Evolutionary conservation across 2,888 invertebrate species (phyloP).

Genomic region (Cabera pusaria): DNA sequence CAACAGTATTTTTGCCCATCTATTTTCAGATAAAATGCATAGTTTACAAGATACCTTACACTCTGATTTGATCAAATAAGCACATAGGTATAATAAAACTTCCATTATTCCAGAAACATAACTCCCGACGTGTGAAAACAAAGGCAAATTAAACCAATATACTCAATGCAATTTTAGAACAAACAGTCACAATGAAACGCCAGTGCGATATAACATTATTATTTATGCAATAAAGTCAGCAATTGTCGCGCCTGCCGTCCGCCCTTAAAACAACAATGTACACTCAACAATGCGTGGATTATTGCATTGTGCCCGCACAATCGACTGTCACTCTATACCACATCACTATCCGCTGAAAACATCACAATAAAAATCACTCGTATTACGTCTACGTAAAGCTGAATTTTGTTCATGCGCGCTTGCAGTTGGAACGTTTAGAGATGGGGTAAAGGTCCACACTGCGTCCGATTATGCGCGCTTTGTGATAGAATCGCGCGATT

Average conservation of each 20-base stretch:
- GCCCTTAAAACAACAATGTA: constrained; percentile 84
- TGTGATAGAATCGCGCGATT: constrained; percentile 81
- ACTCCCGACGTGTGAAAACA: too few species aligned
- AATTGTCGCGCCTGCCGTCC: constrained; percentile 75
- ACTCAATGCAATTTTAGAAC: constrained; percentile 53
- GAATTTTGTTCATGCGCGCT: constrained; percentile 26
- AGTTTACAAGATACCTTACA: too few species aligned
- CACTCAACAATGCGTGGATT: constrained; percentile 81
- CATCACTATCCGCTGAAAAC: constrained; percentile 50
- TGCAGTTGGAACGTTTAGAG: constrained; percentile 53
- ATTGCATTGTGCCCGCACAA: constrained; percentile 82
- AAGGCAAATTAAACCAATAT: constrained; percentile 33
- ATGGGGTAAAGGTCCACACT: constrained; percentile 54
- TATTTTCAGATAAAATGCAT: too few species aligned
- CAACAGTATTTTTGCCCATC: too few species aligned
- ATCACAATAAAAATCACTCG: constrained; percentile 1
- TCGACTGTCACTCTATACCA: constrained; percentile 59
- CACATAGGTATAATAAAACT: too few species aligned
- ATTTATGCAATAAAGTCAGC: constrained; percentile 82
- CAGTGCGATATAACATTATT: constrained; percentile 78
- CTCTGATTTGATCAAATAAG: too few species aligned
- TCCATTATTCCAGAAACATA: too few species aligned
- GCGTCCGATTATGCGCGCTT: constrained; percentile 80
- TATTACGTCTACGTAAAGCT: constrained; percentile 27
- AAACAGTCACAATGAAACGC: constrained; percentile 69